Conservation (phyloP, 2,888 invertebrate genomes). For the Crematogaster levior region DNA sequence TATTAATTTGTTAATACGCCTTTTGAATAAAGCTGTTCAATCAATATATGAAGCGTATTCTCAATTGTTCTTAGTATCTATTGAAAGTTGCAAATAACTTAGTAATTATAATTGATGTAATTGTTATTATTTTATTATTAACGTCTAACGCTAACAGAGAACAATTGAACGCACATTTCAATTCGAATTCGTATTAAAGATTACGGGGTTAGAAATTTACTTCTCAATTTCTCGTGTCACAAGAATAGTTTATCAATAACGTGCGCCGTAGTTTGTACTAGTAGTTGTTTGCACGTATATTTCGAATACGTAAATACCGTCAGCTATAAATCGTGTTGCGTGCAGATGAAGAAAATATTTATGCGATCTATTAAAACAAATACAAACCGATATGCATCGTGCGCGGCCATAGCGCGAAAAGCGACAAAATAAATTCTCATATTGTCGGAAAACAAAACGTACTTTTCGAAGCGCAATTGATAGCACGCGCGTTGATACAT, state of each 20-base stretch:
- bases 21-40: not conserved
- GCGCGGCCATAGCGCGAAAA: not conserved
- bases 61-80: not conserved
- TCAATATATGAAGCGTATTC: not conserved
- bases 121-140: not conserved
- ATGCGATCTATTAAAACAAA: constrained; percentile 48
- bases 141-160: not conserved
- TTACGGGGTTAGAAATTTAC: not conserved
- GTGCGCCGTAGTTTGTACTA: constrained; percentile 4
- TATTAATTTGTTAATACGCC: not conserved
- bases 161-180: not conserved
- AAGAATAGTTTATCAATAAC: not conserved
- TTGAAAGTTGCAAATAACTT: not conserved
- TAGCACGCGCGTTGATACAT: not conserved
- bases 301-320: constrained; percentile 41
- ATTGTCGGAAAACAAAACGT: constrained; percentile 37
- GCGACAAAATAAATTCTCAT: constrained; percentile 34
- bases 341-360: constrained; percentile 46
- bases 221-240: not conserved
- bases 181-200: not conserved
- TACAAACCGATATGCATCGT: constrained; percentile 17
- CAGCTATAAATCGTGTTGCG: constrained; percentile 36
- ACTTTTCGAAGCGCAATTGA: constrained; percentile 13
- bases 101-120: not conserved
- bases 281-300: constrained; percentile 9